Conservation (phyloP, 2,888 invertebrate genomes). For the Drosophila birchii region DNA sequence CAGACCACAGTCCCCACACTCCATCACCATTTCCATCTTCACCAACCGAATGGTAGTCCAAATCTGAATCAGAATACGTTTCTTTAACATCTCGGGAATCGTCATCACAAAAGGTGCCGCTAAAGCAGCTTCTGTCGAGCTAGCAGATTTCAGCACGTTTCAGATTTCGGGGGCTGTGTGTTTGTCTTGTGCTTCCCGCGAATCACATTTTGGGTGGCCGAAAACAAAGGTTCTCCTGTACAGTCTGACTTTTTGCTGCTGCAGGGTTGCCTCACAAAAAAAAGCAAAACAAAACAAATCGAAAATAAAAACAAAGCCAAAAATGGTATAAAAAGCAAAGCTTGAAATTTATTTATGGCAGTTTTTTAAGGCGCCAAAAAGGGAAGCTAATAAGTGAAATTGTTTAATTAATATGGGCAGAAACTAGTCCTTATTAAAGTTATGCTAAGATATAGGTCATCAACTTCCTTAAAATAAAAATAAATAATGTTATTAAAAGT, state of each 20-base stretch:
- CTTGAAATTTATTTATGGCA: not conserved
- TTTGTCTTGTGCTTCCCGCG: conserved; percentile 73
- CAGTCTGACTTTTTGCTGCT: not conserved
- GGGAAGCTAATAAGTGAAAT: not conserved
- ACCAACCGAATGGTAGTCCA: conserved; percentile 6
- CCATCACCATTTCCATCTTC: not conserved
- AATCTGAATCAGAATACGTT: conserved; percentile 11
- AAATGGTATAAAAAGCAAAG: not conserved
- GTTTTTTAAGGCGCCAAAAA: not conserved
- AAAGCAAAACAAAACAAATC: conserved; percentile 2
- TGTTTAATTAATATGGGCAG: not conserved
- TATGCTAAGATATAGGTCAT: not conserved
- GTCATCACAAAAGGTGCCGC: conserved; percentile 48
- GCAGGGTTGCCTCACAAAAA: not conserved
- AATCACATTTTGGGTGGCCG: conserved; percentile 70
- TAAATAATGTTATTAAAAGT: too few relatives aligned
- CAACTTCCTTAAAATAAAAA: not conserved
- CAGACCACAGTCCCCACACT: not conserved
- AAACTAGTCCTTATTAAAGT: not conserved
- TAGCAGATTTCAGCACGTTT: conserved; percentile 75
- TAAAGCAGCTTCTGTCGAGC: conserved; percentile 53
- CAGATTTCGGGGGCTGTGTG: conserved; percentile 58
- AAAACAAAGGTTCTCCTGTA: conserved; percentile 35
- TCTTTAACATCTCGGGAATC: conserved; percentile 23
- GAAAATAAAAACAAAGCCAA: conserved; percentile 36